Conservation (phyloP, 1,140 invertebrate species). For the Phortica variegata region DNA sequence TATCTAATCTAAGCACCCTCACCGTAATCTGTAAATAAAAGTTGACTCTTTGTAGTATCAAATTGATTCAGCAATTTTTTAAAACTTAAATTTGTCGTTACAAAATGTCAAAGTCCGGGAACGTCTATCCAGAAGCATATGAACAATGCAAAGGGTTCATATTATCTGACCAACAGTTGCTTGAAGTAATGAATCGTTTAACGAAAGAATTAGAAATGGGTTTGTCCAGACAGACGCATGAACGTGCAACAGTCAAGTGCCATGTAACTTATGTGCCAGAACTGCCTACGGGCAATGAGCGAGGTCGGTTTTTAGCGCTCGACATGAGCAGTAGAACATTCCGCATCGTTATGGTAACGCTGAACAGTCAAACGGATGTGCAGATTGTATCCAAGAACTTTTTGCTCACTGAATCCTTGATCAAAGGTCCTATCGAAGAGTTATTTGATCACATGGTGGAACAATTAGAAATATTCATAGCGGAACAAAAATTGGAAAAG, state of each 20-base stretch:
- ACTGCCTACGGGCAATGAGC: slow-evolving; percentile 92
- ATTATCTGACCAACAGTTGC: slow-evolving; percentile 10
- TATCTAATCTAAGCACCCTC: background rate
- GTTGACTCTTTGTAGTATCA: slow-evolving; percentile 9
- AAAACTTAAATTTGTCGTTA: slow-evolving; percentile 36
- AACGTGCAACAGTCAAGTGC: slow-evolving; percentile 79
- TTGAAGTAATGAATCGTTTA: slow-evolving; percentile 12
- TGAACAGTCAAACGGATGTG: slow-evolving; percentile 75
- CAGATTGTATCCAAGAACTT: slow-evolving; percentile 97
- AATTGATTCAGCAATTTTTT: slow-evolving; percentile 25
- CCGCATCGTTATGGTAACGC: slow-evolving; percentile 89
- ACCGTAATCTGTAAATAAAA: background rate
- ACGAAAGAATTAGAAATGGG: slow-evolving; percentile 71
- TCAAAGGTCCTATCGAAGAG: slow-evolving; percentile 81
- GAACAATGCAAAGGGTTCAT: slow-evolving; percentile 26
- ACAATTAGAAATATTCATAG: slow-evolving; percentile 90
- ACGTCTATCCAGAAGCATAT: slow-evolving; percentile 24
- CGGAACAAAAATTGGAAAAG: slow-evolving; percentile 68
- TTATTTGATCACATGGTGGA: slow-evolving; percentile 97
- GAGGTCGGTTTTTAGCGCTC: slow-evolving; percentile 91
- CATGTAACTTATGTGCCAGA: slow-evolving; percentile 94
- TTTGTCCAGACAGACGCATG: slow-evolving; percentile 73
- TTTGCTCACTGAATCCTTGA: slow-evolving; percentile 88
- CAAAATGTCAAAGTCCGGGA: slow-evolving; percentile 19
- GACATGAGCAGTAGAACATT: slow-evolving; percentile 99